Base-by-base conservation (phyloP, 2,888 invertebrate genomes). In the Leptodirus hochenwartii region DNA sequence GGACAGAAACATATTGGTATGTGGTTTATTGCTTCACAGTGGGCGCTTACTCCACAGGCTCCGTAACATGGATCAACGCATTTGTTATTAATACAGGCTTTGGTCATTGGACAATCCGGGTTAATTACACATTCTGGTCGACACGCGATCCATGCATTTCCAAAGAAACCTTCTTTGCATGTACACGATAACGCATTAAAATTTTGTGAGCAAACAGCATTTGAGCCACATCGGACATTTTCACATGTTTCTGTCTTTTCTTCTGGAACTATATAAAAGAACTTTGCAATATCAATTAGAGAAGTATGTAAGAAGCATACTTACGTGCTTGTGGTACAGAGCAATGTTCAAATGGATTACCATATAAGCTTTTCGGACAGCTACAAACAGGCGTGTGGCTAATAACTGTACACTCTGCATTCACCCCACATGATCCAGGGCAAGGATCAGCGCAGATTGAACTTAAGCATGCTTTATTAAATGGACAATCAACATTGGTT, bases 121-220 rank as follows among this genome's bases (percentile, higher is more conserved):
- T 85, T 85, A 8, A 79, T 65, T 2, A 84, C 73, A 53, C 85
- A 87, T 53, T 82, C 74, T 2, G 81, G 78, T 29, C 71, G 66
- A 43, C 81, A 84, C 4, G 73, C 74, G 36, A 74, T 56, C 40
- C 71, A 70, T 1, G 87, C 80, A 56, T 85, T 78, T 25, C 87
- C 87, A 41, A 65, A 75, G 53, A 76, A 85, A 28, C 71, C 73
- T 32, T 66, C 64, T 33, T 67, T 62, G 48, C 85, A 85, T 37
- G 69, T 62, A 47, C 85, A 85, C 5, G 67, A 59, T 3, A 72
- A 57, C 2, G 66, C 66, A n/a, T 70, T 70, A 39, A 64, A 63
- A 27, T 60, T 53, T 40, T 78, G 67, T 45, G 62, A 59, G 42
- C 80, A 81, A 31, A 67, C 52, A 2, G 81, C 73, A 47, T 80